These are phyloP conservation scores for Myxocyprinus asiaticus DNA, from an alignment of 2,113 vertebrate species.

Conservation along the genomic window DNA sequence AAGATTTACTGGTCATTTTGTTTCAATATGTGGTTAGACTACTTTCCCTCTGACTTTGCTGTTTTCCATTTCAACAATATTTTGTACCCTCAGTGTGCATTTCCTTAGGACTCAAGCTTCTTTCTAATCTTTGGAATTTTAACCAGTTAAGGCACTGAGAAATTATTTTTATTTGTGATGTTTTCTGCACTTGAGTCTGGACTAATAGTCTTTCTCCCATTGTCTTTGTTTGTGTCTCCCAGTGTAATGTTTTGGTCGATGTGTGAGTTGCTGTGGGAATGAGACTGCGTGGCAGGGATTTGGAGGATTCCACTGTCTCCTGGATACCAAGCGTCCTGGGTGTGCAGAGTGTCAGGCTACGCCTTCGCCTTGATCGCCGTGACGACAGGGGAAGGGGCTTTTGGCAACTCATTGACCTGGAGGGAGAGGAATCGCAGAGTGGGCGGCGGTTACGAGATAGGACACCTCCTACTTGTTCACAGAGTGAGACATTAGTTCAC, in stretches of 20 bases:
- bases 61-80: background rate
- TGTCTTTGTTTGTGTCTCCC: conserved; percentile 4
- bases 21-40: background rate
- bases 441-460: conserved; percentile 44
- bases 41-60: background rate
- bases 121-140: background rate
- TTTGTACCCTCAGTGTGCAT: background rate
- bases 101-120: no score
- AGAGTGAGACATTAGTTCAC: conserved; percentile 59
- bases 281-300: conserved; percentile 66
- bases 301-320: conserved; percentile 57
- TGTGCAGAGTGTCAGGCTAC: conserved; percentile 67
- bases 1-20: background rate
- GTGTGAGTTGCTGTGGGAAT: conserved; percentile 58
- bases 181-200: background rate
- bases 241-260: conserved; percentile 61
- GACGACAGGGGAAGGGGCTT: conserved; percentile 62
- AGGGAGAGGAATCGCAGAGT: conserved; percentile 45
- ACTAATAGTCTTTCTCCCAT: background rate
- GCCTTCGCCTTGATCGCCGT: conserved; percentile 64
- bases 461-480: conserved; percentile 45
- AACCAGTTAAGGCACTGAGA: background rate
- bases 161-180: background rate
- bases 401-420: conserved; percentile 71
- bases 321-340: conserved; percentile 67